phyloP scores from a whole-genome alignment of 2,113 vertebrate species.

The Hymenochirus boettgeri region DNA sequence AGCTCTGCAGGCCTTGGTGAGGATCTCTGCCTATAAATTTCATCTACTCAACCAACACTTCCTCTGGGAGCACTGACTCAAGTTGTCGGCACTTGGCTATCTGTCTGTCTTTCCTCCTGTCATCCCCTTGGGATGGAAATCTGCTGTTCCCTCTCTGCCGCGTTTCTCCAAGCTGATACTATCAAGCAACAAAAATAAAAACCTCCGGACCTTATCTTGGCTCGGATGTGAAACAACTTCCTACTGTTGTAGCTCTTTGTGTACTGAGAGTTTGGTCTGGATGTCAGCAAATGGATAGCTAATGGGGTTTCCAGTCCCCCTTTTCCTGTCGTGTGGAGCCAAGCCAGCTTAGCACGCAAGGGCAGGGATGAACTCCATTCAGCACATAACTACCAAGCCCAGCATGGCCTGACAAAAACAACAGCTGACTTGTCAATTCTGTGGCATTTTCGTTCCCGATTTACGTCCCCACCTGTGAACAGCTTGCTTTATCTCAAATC shows the following conservation, averaged over 20 bases:
- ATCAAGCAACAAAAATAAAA: slow-evolving; percentile 80
- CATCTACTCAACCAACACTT: slow-evolving; percentile 68
- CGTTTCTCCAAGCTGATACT: slow-evolving; percentile 70
- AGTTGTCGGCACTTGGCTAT: slow-evolving; percentile 67
- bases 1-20: slow-evolving; percentile 59
- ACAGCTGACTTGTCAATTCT: slow-evolving; percentile 51
- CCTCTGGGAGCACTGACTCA: slow-evolving; percentile 70
- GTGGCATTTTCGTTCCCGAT: slow-evolving; percentile 53
- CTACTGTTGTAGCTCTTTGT: slow-evolving; percentile 61
- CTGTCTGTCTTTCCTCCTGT: slow-evolving; percentile 60
- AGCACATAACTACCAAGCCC: slow-evolving; percentile 26
- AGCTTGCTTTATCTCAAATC: slow-evolving; percentile 44
- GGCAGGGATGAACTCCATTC: slow-evolving; percentile 25
- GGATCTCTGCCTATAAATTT: slow-evolving; percentile 62
- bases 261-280: slow-evolving; percentile 54
- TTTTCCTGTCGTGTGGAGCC: slow-evolving; percentile 54
- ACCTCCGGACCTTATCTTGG: slow-evolving; percentile 80
- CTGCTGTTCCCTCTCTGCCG: slow-evolving; percentile 54
- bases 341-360: slow-evolving; percentile 51
- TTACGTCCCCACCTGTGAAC: slow-evolving; percentile 48
- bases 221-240: slow-evolving; percentile 81
- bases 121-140: slow-evolving; percentile 55
- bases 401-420: slow-evolving; percentile 48
- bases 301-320: slow-evolving; percentile 56
- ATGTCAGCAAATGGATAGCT: slow-evolving; percentile 55